Base-by-base conservation (phyloP, 2,888 invertebrate genomes). In the Lutraria lutraria region DNA sequence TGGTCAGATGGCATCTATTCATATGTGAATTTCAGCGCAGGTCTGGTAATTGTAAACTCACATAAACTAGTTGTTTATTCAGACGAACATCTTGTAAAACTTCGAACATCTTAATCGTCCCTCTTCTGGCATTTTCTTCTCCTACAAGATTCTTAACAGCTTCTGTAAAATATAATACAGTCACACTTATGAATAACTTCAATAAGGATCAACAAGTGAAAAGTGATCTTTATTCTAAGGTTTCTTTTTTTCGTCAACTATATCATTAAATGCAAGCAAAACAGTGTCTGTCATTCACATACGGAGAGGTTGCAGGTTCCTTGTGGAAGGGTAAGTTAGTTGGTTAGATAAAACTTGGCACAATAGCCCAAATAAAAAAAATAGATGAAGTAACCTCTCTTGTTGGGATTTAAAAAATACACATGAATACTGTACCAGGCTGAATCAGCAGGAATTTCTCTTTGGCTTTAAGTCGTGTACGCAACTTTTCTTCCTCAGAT, bases 41-140 rank as follows among this genome's bases (percentile, higher is more conserved):
- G n/a, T n/a, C n/a, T n/a, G n/a, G n/a, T 16, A 56, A 56, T 12
- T 2, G 1, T 0, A 56, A 15, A 84, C 98, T 98, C 96, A 98
- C 99, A 97, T 99, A 99, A 97, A 98, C 98, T 79, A 99, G 97
- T 95, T 99, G 98, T 96, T 99, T 99, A 97, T 99, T 99, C 95
- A 98, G 98, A 95, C 98, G 97, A 91, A 98, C 98, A 97, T 98
- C 98, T 97, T 99, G 99, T 93, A 99, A 97, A 83, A 98, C 98
- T 96, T 98, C 98, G 97, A 99, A 99, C 88, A 99, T 98, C 97
- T 98, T 98, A 93, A 98, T 97, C 0, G 98, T 98, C 81, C 99
- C 99, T 93, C 98, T 97, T 93, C 98, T 98, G 53, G 98, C 98
- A 85, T 98, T 98, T 96, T 98, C 98, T 87, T 98, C 98, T 34